Evolutionary conservation across 2,797 vertebrate genomes (phyloP).

Genomic region (Corythornis leucogaster): DNA sequence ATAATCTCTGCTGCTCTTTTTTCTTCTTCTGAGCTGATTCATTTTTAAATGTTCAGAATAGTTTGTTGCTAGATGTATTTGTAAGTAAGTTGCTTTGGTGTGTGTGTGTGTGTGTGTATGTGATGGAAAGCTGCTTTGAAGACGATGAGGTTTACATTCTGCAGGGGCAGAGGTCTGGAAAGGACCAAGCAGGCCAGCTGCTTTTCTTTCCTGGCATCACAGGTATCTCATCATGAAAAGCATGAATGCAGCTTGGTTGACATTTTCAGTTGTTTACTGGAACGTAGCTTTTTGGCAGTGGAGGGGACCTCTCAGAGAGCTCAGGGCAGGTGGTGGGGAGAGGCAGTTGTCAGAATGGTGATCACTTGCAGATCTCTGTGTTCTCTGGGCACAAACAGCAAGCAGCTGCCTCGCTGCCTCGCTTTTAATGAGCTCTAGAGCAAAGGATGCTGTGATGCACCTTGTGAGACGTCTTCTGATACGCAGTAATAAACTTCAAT

Average conservation of each 20-base stretch:
- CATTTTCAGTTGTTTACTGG: neutral
- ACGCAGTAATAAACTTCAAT: accelerated
- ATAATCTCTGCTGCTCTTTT: neutral
- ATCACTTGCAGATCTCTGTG: neutral
- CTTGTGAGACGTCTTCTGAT: constrained; percentile 9
- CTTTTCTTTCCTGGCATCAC: neutral
- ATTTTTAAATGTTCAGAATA: neutral
- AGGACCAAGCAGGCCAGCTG: neutral
- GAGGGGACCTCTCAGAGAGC: neutral
- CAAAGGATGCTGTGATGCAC: neutral
- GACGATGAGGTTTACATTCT: neutral
- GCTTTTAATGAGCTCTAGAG: constrained; percentile 12
- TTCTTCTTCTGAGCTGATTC: neutral
- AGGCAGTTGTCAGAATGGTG: neutral
- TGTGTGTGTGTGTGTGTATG: too few relatives aligned
- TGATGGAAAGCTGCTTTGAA: neutral
- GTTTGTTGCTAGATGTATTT: neutral
- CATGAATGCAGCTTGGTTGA: neutral
- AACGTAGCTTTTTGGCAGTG: neutral
- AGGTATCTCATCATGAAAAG: neutral
- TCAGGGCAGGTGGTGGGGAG: neutral
- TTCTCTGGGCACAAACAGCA: neutral
- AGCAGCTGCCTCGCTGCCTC: neutral
- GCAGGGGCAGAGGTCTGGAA: neutral
- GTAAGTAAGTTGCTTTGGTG: neutral